Evolutionary conservation across 1,140 invertebrate species (phyloP), one percentile per base, ranked within the genome.

Genomic region (Zeugodacus cucurbitae): DNA sequence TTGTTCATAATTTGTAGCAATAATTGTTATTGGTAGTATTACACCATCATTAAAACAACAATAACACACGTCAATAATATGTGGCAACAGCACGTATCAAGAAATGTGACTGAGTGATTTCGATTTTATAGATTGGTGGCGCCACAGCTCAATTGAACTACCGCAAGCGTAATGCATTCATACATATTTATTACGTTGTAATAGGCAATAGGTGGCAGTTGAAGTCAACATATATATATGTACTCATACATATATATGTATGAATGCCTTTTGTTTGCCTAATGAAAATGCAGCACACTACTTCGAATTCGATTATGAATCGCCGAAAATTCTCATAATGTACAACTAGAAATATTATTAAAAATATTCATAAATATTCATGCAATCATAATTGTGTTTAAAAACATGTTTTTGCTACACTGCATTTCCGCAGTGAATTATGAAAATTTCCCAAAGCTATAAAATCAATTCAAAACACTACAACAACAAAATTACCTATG

Each of bases 111-210:
- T 78, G 70, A 78, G 41, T 82, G 74, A 82, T 82, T 82, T 37
- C 41, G 74, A 44, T 82, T 82, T 82, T 82, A 82, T 82, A 82
- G 74, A 82, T 82, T 54, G 74, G 74, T 82, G 74, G 74, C 74
- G 74, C 74, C 74, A 82, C 74, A 82, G 74, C 74, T 82, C 74
- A 82, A 82, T 82, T 22, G 11, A 22, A 20, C 67, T 32, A 74
- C 32, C 34, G 22, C 67, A 74, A 32, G 44, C 74, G 74, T 22
- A 82, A n/a, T 26, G 34, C 7, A 82, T 82, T 54, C 74, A 82
- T 44, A 78, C 20, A 44, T 78, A 44, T 67, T 67, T 67, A 67
- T 29, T 34, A 67, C 26, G 6, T 62, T 62, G 26, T 62, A 32
- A 67, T 67, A 67, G 7, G 22, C 58, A 22, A 62, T 62, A 62